Evolutionary conservation across 1,140 invertebrate species (phyloP).

Genomic region (Ditylenchus dipsaci): DNA sequence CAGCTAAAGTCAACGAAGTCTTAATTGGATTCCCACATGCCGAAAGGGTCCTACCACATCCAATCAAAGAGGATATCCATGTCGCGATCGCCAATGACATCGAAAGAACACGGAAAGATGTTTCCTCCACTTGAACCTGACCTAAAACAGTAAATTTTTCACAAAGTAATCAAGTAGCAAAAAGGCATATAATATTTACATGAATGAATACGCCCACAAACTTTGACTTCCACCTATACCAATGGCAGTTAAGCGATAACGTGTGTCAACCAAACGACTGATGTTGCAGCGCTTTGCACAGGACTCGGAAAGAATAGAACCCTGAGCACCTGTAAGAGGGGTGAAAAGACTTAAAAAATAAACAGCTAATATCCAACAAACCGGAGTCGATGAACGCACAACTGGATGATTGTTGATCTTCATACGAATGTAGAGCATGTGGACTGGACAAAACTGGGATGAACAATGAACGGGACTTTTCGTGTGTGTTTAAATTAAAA

Average conservation of each 20-base stretch:
- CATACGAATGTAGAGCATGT: conserved; percentile 48
- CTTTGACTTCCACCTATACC: conserved; percentile 86
- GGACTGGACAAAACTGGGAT: conserved; percentile 24
- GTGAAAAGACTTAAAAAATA: background rate
- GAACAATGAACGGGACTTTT: background rate
- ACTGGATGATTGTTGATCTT: conserved; percentile 43
- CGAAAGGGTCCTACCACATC: conserved; percentile 62
- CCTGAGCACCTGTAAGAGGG: conserved; percentile 58
- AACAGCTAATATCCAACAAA: conserved; percentile 5
- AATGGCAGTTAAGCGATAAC: conserved; percentile 86
- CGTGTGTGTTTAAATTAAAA: background rate
- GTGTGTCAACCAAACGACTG: conserved; percentile 83
- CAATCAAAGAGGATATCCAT: conserved; percentile 94
- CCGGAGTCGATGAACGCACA: conserved; percentile 40
- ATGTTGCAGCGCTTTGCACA: conserved; percentile 80
- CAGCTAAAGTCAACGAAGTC: background rate
- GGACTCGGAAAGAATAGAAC: conserved; percentile 62
- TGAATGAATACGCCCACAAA: conserved; percentile 95
- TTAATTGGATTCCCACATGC: background rate
- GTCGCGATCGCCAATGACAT: conserved; percentile 87
- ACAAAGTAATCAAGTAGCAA: conserved; percentile 2
- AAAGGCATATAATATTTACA: conserved; percentile 61
- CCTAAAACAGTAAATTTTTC: conserved; percentile 33
- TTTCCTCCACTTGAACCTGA: conserved; percentile 89
- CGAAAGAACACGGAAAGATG: conserved; percentile 80